Conservation (phyloP, 2,797 vertebrate genomes). For the Lithobates pipiens region DNA sequence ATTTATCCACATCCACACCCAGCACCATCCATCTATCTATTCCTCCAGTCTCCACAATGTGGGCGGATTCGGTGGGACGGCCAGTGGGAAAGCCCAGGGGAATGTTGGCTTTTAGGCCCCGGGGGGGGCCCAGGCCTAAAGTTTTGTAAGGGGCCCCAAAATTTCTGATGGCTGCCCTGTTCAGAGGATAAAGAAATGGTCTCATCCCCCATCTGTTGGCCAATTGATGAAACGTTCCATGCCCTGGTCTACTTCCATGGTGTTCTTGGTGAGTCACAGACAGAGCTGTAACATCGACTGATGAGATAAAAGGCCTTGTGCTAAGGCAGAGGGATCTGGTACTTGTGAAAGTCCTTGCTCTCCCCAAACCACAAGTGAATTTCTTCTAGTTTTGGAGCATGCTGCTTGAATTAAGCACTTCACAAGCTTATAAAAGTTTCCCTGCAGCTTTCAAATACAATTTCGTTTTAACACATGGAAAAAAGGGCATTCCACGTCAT, state of each 20-base stretch:
- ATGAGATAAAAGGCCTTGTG: neutral
- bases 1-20: too few species aligned
- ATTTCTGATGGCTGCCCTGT: too few species aligned
- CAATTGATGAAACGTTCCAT: neutral
- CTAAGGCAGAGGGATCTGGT: neutral
- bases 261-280: constrained; percentile 23
- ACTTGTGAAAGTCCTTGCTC: constrained; percentile 29
- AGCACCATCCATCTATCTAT: too few species aligned
- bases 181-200: too few species aligned
- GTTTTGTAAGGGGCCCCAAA: too few species aligned
- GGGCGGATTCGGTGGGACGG: too few species aligned
- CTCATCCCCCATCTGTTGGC: neutral
- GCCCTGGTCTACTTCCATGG: constrained; percentile 1
- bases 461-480: constrained; percentile 45
- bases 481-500: constrained; percentile 31
- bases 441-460: constrained; percentile 46
- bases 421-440: constrained; percentile 30
- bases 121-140: too few species aligned
- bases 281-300: neutral
- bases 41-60: too few species aligned
- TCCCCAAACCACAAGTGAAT: constrained; percentile 35
- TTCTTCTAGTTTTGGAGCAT: constrained; percentile 27
- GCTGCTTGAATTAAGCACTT: constrained; percentile 50
- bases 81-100: too few species aligned
- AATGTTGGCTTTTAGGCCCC: too few species aligned